These are phyloP conservation scores for Turritopsis dohrnii DNA, from an alignment of 30 jellyfish, hydroid and myxozoan species.

Conservation along the genomic window DNA sequence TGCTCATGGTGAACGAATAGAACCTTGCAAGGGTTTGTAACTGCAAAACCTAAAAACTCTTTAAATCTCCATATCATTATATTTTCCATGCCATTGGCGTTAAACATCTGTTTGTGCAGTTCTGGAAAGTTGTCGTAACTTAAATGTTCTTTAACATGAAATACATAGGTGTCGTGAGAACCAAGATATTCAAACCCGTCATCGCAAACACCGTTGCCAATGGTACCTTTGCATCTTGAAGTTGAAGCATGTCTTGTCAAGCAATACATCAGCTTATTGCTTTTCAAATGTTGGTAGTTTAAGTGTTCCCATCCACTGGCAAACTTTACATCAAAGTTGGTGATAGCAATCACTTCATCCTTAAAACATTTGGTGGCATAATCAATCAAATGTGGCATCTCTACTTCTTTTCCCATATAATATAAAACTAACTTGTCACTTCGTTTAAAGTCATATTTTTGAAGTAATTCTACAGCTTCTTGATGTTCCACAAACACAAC, in stretches of 20 bases:
- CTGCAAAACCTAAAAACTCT: neutral
- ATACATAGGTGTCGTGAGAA: neutral
- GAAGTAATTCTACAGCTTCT: neutral
- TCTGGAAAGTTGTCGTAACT: neutral
- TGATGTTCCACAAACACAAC: neutral
- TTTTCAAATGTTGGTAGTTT: neutral
- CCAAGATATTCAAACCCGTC: neutral
- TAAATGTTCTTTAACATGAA: conserved; percentile 7
- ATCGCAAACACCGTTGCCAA: neutral
- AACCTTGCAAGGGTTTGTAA: conserved; percentile 2
- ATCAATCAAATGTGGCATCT: neutral
- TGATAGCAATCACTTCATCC: neutral
- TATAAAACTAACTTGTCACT: neutral
- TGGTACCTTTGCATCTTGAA: neutral
- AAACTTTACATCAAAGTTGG: neutral
- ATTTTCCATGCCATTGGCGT: neutral
- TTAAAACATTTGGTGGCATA: neutral
- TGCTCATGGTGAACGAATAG: neutral
- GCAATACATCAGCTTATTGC: neutral
- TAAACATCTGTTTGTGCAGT: neutral
- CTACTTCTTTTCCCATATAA: neutral
- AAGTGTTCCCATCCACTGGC: neutral
- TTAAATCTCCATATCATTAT: neutral
- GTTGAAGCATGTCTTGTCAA: neutral
- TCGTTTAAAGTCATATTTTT: neutral